phyloP scores from a whole-genome alignment of 2,113 vertebrate species.

The Sitta europaea region DNA sequence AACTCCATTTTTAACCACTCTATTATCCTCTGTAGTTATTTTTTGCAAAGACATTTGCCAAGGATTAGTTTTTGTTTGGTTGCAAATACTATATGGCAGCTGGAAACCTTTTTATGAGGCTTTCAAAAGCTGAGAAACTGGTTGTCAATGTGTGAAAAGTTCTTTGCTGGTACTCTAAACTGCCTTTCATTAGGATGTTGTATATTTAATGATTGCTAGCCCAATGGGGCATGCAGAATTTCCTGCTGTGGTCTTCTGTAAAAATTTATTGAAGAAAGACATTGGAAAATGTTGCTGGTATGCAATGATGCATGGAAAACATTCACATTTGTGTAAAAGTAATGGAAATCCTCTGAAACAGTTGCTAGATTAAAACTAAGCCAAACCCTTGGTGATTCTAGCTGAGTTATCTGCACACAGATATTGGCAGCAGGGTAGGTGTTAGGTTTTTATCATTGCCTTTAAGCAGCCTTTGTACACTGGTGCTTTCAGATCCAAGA shows the following conservation, averaged over 20 bases:
- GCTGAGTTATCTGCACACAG: slow-evolving; percentile 5
- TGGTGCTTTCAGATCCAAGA: background rate
- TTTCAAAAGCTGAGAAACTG: slow-evolving; percentile 59
- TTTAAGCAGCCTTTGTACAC: background rate
- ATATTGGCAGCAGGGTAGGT: slow-evolving; percentile 9
- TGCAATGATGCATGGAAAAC: slow-evolving; percentile 56
- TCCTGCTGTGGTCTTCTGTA: slow-evolving; percentile 55
- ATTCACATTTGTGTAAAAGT: slow-evolving; percentile 43
- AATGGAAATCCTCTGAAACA: slow-evolving; percentile 42
- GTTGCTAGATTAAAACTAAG: slow-evolving; percentile 23
- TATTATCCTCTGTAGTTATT: slow-evolving; percentile 32
- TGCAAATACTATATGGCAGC: slow-evolving; percentile 51
- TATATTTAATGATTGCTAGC: slow-evolving; percentile 57
- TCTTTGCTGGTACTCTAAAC: slow-evolving; percentile 25
- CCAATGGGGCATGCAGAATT: slow-evolving; percentile 60
- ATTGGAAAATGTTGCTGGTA: slow-evolving; percentile 12
- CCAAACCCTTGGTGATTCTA: background rate
- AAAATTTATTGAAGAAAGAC: slow-evolving; percentile 40
- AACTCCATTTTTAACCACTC: slow-evolving; percentile 23
- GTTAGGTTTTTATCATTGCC: background rate
- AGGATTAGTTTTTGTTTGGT: slow-evolving; percentile 49
- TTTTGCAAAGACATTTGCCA: slow-evolving; percentile 44
- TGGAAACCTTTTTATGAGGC: slow-evolving; percentile 35
- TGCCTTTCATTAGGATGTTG: slow-evolving; percentile 60
- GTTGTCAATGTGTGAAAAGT: slow-evolving; percentile 48